Conservation (phyloP, 2,888 invertebrate species). For the Sinhomidia bicolor region DNA sequence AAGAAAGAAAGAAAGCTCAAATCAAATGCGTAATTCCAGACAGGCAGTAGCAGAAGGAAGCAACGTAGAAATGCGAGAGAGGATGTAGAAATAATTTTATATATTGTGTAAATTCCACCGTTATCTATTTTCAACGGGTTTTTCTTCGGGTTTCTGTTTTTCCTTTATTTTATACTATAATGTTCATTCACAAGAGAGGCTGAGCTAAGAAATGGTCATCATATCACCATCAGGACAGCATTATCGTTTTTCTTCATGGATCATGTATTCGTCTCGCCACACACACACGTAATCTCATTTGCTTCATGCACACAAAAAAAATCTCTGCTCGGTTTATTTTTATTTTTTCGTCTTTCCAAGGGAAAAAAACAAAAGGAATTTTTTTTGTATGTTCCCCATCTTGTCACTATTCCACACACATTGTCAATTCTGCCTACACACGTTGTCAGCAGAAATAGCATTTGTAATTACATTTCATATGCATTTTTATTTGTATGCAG, state of each 20-base stretch:
- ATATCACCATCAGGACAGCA: conserved; percentile 21
- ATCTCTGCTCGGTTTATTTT: neutral
- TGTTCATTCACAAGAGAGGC: neutral
- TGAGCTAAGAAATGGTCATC: neutral
- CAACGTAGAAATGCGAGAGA: neutral
- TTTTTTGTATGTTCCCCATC: too few relatives aligned
- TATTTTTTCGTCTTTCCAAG: too few relatives aligned
- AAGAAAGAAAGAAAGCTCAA: neutral
- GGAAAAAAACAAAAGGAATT: too few relatives aligned
- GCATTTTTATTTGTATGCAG: too few relatives aligned
- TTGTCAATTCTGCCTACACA: too few relatives aligned
- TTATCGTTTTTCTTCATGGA: conserved; percentile 21
- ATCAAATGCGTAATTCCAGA: neutral
- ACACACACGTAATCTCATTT: too few relatives aligned
- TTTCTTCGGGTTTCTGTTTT: too few relatives aligned
- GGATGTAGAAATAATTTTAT: too few relatives aligned
- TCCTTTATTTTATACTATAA: neutral
- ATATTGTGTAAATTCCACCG: neutral
- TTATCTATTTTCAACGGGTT: neutral
- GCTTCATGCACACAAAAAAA: neutral
- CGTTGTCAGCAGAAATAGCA: too few relatives aligned
- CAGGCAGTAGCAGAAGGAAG: neutral
- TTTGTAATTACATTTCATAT: too few relatives aligned
- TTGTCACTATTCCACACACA: too few relatives aligned
- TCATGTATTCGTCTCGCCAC: neutral